Evolutionary conservation across 2,797 vertebrate genomes (phyloP).

Genomic region (Arnoldichthys spilopterus): DNA sequence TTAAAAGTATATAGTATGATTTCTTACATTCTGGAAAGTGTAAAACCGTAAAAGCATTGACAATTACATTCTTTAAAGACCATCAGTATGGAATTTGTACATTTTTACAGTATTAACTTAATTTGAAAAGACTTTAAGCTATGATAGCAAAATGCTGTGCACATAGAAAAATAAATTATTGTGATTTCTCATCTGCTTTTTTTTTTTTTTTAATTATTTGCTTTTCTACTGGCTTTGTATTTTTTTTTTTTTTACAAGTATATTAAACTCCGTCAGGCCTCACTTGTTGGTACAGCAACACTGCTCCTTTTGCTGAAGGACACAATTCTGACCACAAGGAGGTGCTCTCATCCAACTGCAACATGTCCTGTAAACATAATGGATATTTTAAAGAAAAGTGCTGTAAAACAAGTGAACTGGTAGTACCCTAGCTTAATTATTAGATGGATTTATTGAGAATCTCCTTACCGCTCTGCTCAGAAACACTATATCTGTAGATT

Average conservation of each 20-base stretch:
- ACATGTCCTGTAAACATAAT: constrained; percentile 71
- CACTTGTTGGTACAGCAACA: constrained; percentile 82
- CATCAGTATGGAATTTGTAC: not conserved
- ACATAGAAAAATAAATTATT: not conserved
- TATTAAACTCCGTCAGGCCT: constrained; percentile 62
- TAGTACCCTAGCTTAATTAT: not conserved
- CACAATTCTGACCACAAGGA: constrained; percentile 86
- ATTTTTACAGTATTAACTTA: not conserved
- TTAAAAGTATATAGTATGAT: not conserved
- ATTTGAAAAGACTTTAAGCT: not conserved
- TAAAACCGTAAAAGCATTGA: not conserved
- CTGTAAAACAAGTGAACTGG: no score
- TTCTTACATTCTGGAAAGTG: not conserved
- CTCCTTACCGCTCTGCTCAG: constrained; percentile 75
- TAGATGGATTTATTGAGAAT: not conserved
- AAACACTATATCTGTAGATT: constrained; percentile 87
- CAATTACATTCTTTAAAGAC: not conserved
- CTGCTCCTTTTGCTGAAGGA: constrained; percentile 90
- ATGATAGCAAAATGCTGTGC: not conserved
- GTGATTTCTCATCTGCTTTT: not conserved
- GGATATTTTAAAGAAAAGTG: not conserved
- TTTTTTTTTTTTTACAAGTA: not conserved
- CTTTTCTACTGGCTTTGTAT: not conserved
- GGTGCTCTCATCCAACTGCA: constrained; percentile 71
- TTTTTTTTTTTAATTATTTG: not conserved